phyloP scores from a whole-genome alignment of 2,113 vertebrate genomes.

The Myotis brandtii region DNA sequence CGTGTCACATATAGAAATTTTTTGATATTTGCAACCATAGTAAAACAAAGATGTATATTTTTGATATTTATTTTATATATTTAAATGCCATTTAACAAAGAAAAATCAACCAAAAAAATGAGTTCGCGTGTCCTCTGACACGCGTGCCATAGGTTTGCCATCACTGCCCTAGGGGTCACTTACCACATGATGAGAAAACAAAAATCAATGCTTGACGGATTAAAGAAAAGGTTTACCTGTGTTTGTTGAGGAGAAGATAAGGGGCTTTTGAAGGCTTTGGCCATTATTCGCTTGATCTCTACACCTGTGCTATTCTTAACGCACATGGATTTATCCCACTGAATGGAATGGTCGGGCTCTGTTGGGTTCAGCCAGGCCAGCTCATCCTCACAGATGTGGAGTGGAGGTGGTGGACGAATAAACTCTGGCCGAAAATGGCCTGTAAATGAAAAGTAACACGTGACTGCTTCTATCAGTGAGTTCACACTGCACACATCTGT shows the following conservation, averaged over 20 bases:
- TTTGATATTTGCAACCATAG: too few species aligned
- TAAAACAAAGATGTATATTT: too few species aligned
- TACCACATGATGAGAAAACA: background rate
- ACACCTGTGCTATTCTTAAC: slow-evolving; percentile 97
- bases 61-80: too few species aligned
- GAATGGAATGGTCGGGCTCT: slow-evolving; percentile 95
- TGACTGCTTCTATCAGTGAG: background rate
- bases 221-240: slow-evolving; percentile 86
- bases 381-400: slow-evolving; percentile 97
- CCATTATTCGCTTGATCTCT: slow-evolving; percentile 98
- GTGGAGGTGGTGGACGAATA: slow-evolving; percentile 95
- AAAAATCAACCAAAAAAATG: too few species aligned
- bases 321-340: slow-evolving; percentile 99
- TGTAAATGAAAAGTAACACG: slow-evolving; percentile 71
- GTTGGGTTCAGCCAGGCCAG: slow-evolving; percentile 97
- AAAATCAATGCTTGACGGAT: background rate
- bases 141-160: too few species aligned
- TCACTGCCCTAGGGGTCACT: too few species aligned
- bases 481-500: background rate
- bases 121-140: too few species aligned
- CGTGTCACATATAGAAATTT: too few species aligned
- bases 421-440: slow-evolving; percentile 98
- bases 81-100: too few species aligned
- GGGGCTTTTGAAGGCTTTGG: slow-evolving; percentile 99
- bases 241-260: slow-evolving; percentile 96